Percentiles rank a stretch among this genome's conserved stretches.
phyloP scores from a whole-genome alignment of 2,113 vertebrate genomes.

The Nyctibius bracteatus region DNA sequence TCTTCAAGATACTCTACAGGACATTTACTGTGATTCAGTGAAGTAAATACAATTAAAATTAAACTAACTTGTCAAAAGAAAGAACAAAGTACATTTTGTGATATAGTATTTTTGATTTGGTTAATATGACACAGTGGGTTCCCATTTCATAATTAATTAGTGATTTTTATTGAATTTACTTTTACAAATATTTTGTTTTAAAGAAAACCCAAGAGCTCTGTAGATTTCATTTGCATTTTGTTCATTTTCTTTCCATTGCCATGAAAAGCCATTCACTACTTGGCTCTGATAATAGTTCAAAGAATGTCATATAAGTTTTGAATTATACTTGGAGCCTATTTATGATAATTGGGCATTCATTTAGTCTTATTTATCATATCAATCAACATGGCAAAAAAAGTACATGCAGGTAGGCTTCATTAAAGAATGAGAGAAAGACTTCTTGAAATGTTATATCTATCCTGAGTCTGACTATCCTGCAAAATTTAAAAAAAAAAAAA shows the following conservation, averaged over 20 bases:
- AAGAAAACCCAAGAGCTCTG: slow-evolving; percentile 2
- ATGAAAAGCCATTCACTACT: neutral
- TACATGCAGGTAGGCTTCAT: neutral
- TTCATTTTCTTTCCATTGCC: neutral
- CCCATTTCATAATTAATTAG: neutral
- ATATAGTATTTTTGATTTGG: neutral
- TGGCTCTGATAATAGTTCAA: slow-evolving; percentile 24
- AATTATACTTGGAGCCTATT: neutral
- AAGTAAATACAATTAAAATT: neutral
- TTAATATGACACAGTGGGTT: neutral
- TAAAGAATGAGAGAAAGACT: neutral
- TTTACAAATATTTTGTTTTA: slow-evolving; percentile 12
- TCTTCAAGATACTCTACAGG: neutral
- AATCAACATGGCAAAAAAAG: neutral
- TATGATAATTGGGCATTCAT: neutral
- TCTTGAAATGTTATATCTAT: neutral
- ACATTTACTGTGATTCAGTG: neutral
- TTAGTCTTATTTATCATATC: neutral
- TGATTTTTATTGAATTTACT: neutral
- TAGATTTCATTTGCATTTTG: neutral
- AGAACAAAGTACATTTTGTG: neutral
- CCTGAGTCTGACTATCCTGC: neutral
- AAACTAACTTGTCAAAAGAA: neutral
- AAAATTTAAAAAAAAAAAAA: neutral
- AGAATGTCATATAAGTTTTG: neutral